Conservation (phyloP, 2,888 invertebrate genomes). For the Furcula furcula region DNA sequence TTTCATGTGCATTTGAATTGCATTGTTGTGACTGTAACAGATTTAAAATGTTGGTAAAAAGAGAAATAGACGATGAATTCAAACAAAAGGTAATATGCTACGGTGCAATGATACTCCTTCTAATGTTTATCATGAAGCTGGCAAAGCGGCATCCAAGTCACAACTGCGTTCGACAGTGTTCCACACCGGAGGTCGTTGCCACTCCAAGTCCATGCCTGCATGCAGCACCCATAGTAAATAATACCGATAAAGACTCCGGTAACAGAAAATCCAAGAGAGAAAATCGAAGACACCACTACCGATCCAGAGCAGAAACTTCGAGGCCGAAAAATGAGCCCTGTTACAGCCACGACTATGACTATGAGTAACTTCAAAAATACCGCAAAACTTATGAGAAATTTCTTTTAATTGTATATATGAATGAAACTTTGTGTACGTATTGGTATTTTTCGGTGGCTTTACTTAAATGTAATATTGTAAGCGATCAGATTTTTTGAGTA, state of each 20-base stretch:
- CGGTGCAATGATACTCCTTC: conserved; percentile 32
- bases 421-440: too few relatives aligned
- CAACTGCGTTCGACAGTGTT: not conserved
- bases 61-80: conserved; percentile 32
- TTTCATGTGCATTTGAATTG: conserved; percentile 5
- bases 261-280: conserved; percentile 29
- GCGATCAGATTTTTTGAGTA: too few relatives aligned
- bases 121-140: conserved; percentile 40
- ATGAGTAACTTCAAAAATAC: conserved; percentile 17
- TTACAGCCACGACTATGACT: conserved; percentile 24
- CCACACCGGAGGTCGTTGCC: not conserved
- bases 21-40: conserved; percentile 3
- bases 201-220: not conserved
- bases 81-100: conserved; percentile 38
- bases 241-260: conserved; percentile 13
- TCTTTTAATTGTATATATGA: too few relatives aligned
- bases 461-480: too few relatives aligned
- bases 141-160: conserved; percentile 8
- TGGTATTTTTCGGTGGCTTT: too few relatives aligned
- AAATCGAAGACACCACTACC: conserved; percentile 36
- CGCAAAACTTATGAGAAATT: conserved; percentile 4
- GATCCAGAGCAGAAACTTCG: conserved; percentile 39
- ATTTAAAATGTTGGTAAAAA: conserved; percentile 46
- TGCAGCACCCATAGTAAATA: conserved; percentile 1
- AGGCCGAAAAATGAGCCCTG: conserved; percentile 21